Evolutionary conservation across 2,888 invertebrate species (phyloP), one percentile per base, ranked within the genome.

Genomic region (Lasioglossum malachurum): DNA sequence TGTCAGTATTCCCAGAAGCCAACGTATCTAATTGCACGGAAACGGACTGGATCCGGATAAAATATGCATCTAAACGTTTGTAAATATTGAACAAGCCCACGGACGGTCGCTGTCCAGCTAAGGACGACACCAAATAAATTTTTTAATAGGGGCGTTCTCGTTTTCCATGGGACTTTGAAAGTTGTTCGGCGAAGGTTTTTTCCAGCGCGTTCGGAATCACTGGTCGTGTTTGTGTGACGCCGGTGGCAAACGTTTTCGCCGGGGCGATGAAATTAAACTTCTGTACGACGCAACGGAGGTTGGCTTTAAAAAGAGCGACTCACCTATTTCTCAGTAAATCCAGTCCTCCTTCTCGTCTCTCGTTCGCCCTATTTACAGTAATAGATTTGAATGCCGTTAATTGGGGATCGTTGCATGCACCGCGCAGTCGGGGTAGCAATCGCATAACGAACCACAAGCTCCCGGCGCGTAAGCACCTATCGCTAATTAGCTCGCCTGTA

Each of bases 51-150:
- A 84, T 83, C 75, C 77, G 64, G 78, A 75, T 67, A 46, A 79
- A 80, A 77, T 84, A 83, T 83, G 75, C 78, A 69, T 79, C 60
- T 80, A 73, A 84, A 85, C 72, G 53, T 67, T 75, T 73, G 64
- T 67, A 80, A 84, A 84, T 74, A 80, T 80, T 69, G 84, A 80
- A 80, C 73, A 23, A 10, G n/a, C 35, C 19, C 35, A 2, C 64
- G n/a, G 10, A n/a, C 23, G 1, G 27, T 14, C 60, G 14, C 27
- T 14, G 60, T 64, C 31, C 64, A 31, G 31, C 4, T 14, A 31
- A 31, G 31, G 64, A 16, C 23, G 10, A 1, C 3, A 10, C 53
- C 1, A n/a, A n/a, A n/a, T 53, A 10, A 53, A 53, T 53, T 53
- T 53, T 53, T n/a, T 53, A 53, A 53, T 53, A 10, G 14, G 7